phyloP scores from a whole-genome alignment of 2,797 vertebrate genomes.

The Acrossocheilus wenchowensis region DNA sequence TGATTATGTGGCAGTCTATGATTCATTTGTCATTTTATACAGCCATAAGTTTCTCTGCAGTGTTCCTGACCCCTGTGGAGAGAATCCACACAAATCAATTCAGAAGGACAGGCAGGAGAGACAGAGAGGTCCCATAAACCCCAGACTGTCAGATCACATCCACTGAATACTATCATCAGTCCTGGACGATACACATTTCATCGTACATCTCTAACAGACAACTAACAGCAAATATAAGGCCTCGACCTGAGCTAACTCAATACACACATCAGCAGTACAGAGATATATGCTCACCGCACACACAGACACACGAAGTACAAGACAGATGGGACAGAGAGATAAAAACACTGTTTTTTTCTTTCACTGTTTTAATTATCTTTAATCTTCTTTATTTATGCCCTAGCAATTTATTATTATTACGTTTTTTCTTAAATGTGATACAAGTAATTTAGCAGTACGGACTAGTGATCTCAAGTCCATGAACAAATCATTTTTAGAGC shows the following conservation, averaged over 20 bases:
- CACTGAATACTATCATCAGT: slow-evolving; percentile 11
- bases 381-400: not conserved
- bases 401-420: not conserved
- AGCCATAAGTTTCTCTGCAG: slow-evolving; percentile 13
- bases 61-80: slow-evolving; percentile 7
- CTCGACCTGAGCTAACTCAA: not conserved
- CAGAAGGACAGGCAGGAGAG: slow-evolving; percentile 21
- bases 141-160: slow-evolving; percentile 19
- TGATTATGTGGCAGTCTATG: not conserved
- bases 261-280: not conserved
- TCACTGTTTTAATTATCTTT: not conserved
- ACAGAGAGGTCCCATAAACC: not conserved
- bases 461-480: not conserved
- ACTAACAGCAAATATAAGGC: not conserved
- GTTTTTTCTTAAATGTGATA: not conserved
- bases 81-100: slow-evolving; percentile 45
- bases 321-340: not conserved
- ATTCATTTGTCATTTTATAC: slow-evolving; percentile 22
- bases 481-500: not conserved
- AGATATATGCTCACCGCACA: not conserved
- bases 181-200: not conserved
- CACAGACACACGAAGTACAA: not conserved
- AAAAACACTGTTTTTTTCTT: not conserved
- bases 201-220: slow-evolving; percentile 2
- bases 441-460: no score